Conservation (phyloP, 2,113 vertebrate species). For the Megaleporinus macrocephalus region DNA sequence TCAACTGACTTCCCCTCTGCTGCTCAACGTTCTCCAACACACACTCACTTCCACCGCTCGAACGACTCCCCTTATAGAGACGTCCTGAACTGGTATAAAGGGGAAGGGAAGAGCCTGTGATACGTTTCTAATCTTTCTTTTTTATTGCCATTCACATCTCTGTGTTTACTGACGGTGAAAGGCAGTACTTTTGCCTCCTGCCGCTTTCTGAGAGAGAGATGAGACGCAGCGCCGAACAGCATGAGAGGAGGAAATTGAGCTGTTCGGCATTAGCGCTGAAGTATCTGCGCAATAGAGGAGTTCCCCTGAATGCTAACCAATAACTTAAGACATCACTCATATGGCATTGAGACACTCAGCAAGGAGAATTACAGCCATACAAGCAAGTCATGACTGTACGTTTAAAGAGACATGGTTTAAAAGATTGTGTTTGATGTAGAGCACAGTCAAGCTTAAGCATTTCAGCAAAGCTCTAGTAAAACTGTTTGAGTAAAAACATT, state of each 20-base stretch:
- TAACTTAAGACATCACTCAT: background rate
- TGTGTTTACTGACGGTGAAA: constrained; percentile 7
- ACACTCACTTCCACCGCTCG: background rate
- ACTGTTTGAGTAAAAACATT: too few relatives aligned
- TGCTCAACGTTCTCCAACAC: constrained; percentile 9
- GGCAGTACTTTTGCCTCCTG: constrained; percentile 17
- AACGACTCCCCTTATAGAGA: constrained; percentile 35
- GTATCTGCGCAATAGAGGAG: background rate
- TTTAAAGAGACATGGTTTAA: too few relatives aligned
- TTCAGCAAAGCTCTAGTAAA: too few relatives aligned
- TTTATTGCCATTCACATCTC: background rate
- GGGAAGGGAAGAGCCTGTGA: constrained; percentile 25
- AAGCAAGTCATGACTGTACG: too few relatives aligned
- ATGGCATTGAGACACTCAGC: too few relatives aligned
- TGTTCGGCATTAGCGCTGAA: background rate
- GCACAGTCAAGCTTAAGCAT: too few relatives aligned
- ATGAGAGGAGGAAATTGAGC: background rate
- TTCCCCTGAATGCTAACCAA: background rate
- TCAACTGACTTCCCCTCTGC: background rate
- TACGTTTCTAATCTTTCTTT: constrained; percentile 31
- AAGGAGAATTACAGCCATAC: too few relatives aligned
- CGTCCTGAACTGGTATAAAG: constrained; percentile 28
- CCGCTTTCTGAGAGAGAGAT: background rate
- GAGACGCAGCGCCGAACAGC: background rate
- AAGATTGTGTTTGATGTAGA: too few relatives aligned